Evolutionary conservation across 2,113 vertebrate species (phyloP).

Genomic region (Hystrix cristata): DNA sequence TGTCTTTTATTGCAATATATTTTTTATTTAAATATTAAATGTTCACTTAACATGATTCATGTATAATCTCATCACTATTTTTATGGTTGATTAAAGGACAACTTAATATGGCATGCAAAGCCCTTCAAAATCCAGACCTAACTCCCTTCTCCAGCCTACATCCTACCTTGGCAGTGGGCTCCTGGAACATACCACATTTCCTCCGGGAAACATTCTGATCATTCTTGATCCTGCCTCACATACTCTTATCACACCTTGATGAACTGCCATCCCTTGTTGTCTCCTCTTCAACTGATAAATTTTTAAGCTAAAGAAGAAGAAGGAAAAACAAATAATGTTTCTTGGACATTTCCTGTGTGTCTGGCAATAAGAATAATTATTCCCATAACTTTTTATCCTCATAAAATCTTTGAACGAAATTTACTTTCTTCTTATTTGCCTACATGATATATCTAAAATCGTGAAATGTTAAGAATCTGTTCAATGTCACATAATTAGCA

Average conservation of each 20-base stretch:
- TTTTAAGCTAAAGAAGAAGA: neutral
- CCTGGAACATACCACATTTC: neutral
- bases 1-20: neutral
- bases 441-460: neutral
- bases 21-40: neutral
- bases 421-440: constrained; percentile 3
- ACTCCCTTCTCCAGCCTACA: neutral
- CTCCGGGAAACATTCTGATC: neutral
- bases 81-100: neutral
- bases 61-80: neutral
- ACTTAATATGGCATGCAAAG: neutral
- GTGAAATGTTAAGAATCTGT: neutral
- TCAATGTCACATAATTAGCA: neutral
- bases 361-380: neutral
- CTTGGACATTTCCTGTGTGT: neutral
- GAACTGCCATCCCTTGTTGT: neutral
- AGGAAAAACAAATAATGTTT: neutral
- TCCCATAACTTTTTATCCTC: neutral
- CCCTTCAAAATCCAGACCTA: neutral
- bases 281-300: neutral
- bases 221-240: neutral
- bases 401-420: neutral
- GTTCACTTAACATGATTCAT: neutral
- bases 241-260: neutral
- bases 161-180: accelerated